A percentile compares a stretch with the other conserved stretches of the same genome.
These are phyloP conservation scores for Drosophila atripex DNA, from an alignment of 2,888 invertebrate genomes.

Conservation along the genomic window DNA sequence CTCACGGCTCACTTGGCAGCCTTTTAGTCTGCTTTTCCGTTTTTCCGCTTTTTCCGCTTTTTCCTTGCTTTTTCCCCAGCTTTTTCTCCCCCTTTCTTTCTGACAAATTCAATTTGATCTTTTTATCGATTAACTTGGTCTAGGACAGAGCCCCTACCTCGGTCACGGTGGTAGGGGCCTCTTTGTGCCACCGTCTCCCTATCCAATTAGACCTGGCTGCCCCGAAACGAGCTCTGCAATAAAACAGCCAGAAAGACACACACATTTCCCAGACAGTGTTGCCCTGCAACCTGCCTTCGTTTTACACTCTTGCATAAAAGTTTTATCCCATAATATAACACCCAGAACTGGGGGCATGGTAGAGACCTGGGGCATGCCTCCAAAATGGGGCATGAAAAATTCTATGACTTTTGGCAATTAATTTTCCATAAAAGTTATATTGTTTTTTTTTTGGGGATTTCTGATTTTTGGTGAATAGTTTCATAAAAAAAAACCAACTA, in stretches of 20 bases:
- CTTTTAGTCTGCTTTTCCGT: constrained; percentile 12
- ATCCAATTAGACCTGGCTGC: constrained; percentile 69
- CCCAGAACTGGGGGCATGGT: too few species aligned
- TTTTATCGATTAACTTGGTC: constrained; percentile 63
- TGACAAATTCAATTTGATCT: constrained; percentile 50
- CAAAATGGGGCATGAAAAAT: not conserved
- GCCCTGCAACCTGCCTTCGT: constrained; percentile 14
- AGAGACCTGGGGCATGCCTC: not conserved
- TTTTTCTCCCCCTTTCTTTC: not conserved
- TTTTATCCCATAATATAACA: not conserved
- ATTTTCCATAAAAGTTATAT: not conserved
- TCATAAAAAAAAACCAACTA: too few species aligned
- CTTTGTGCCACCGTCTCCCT: constrained; percentile 39
- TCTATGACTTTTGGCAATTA: not conserved
- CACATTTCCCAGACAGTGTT: constrained; percentile 21
- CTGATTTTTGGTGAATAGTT: not conserved
- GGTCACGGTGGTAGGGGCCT: not conserved
- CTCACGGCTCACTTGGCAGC: constrained; percentile 47
- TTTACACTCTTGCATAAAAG: constrained; percentile 3
- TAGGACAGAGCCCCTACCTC: constrained; percentile 20
- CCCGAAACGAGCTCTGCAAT: constrained; percentile 72
- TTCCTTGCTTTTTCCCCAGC: not conserved
- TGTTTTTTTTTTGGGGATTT: too few species aligned
- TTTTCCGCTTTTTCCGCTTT: not conserved
- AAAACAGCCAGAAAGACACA: constrained; percentile 51